These are phyloP conservation scores for Epsilonema sp. DNA, from an alignment of 2,888 invertebrate species.

Conservation along the genomic window DNA sequence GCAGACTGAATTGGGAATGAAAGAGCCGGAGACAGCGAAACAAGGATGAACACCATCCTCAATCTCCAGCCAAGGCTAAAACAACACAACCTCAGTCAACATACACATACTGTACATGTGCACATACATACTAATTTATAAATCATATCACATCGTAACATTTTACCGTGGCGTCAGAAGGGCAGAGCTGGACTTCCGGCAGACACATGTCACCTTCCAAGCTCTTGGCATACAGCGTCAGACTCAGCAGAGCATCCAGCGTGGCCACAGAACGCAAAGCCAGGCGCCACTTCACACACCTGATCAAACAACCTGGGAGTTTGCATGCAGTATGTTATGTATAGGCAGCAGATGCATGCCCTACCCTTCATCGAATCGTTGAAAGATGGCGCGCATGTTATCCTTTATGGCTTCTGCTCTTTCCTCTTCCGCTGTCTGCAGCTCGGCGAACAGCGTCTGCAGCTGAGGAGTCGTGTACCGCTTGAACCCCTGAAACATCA, in stretches of 20 bases:
- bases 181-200: no score
- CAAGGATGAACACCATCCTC: slow-evolving; percentile 76
- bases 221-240: slow-evolving; percentile 56
- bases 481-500: slow-evolving; percentile 46
- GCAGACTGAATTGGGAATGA: no score
- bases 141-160: no score
- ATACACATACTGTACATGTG: no score
- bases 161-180: no score
- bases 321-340: no score
- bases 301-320: no score
- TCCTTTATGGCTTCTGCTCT: slow-evolving; percentile 45
- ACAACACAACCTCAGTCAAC: no score
- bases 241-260: slow-evolving; percentile 61
- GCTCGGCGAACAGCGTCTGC: slow-evolving; percentile 50
- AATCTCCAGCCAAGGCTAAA: slow-evolving; percentile 57
- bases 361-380: slow-evolving; percentile 34
- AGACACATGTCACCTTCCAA: no score
- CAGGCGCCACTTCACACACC: slow-evolving; percentile 61
- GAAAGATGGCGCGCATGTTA: slow-evolving; percentile 35
- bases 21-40: no score
- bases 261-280: slow-evolving; percentile 56
- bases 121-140: no score
- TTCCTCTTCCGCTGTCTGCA: slow-evolving; percentile 60
- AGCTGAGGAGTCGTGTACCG: slow-evolving; percentile 59
- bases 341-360: no score